A percentile compares a stretch with the other conserved stretches of the same genome.
Evolutionary conservation across 2,888 invertebrate genomes (phyloP).

Genomic region (Ennomos quercinarius): DNA sequence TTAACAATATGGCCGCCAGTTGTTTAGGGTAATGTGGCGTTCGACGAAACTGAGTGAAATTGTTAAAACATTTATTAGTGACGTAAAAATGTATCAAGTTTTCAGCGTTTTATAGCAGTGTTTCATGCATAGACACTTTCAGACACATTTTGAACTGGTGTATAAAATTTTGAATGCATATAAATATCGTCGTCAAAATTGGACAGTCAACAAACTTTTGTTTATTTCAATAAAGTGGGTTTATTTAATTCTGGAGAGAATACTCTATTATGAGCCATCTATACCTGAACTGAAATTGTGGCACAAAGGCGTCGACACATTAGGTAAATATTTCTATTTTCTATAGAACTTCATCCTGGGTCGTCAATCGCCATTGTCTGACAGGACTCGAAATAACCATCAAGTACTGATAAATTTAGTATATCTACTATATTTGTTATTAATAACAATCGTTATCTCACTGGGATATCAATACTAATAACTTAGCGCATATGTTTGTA

Average conservation of each 20-base stretch:
- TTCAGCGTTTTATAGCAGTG: slow-evolving; percentile 82
- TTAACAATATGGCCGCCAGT: slow-evolving; percentile 85
- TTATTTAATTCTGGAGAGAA: slow-evolving; percentile 71
- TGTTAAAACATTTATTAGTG: slow-evolving; percentile 78
- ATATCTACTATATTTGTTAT: slow-evolving; percentile 54
- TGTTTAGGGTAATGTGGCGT: slow-evolving; percentile 86
- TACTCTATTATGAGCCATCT: slow-evolving; percentile 80
- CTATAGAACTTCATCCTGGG: slow-evolving; percentile 65
- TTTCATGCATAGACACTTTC: slow-evolving; percentile 73
- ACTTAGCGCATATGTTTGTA: slow-evolving; percentile 37
- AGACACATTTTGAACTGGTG: slow-evolving; percentile 72
- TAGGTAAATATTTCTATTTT: slow-evolving; percentile 75
- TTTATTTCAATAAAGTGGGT: slow-evolving; percentile 81
- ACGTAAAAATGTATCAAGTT: slow-evolving; percentile 81
- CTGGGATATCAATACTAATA: slow-evolving; percentile 40
- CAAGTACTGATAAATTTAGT: slow-evolving; percentile 46
- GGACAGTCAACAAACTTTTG: slow-evolving; percentile 86
- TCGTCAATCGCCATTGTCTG: slow-evolving; percentile 86
- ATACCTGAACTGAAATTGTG: slow-evolving; percentile 75
- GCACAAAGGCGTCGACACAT: slow-evolving; percentile 76
- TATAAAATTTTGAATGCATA: slow-evolving; percentile 75
- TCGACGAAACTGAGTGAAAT: slow-evolving; percentile 83
- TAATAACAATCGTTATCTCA: slow-evolving; percentile 54
- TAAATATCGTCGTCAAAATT: slow-evolving; percentile 77
- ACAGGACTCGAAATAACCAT: slow-evolving; percentile 61